A percentile compares a stretch with the other conserved stretches of the same genome.
Evolutionary conservation across 2,888 invertebrate species (phyloP).

Genomic region (Pasiphila rectangulata): DNA sequence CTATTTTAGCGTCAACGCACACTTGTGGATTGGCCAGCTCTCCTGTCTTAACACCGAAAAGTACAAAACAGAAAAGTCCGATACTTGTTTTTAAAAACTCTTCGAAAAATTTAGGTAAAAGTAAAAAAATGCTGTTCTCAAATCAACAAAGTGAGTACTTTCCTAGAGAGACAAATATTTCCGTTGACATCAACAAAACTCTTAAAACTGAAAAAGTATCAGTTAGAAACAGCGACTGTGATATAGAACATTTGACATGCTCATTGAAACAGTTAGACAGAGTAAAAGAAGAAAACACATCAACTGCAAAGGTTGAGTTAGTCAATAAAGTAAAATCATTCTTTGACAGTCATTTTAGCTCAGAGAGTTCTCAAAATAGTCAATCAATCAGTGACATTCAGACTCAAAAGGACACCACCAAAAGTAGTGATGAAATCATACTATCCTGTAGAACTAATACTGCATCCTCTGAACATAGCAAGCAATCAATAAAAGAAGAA

Average conservation of each 20-base stretch:
- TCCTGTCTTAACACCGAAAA: conserved; percentile 41
- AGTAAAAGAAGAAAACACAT: conserved; percentile 7
- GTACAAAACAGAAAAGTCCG: conserved; percentile 47
- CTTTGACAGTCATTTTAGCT: conserved; percentile 61
- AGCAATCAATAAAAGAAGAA: not conserved
- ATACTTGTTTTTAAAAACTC: conserved; percentile 44
- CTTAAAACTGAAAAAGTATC: conserved; percentile 15
- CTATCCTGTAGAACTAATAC: conserved; percentile 43
- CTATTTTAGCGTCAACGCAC: conserved; percentile 38
- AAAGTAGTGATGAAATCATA: conserved; percentile 53
- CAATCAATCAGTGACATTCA: conserved; percentile 59
- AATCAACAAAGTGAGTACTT: conserved; percentile 2
- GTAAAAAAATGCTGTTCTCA: conserved; percentile 52
- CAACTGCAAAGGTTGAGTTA: conserved; percentile 35
- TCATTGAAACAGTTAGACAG: not conserved
- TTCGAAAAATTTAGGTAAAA: conserved; percentile 40
- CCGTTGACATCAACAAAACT: not conserved
- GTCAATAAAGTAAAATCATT: conserved; percentile 54
- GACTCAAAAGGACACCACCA: conserved; percentile 49
- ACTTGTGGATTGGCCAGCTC: conserved; percentile 33
- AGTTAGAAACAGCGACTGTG: conserved; percentile 7
- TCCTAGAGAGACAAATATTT: not conserved
- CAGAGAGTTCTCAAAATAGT: conserved; percentile 52
- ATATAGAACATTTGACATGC: conserved; percentile 4
- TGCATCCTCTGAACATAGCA: conserved; percentile 19